Conservation (phyloP, 1,140 invertebrate species). For the Diplogasteroides magnus region DNA sequence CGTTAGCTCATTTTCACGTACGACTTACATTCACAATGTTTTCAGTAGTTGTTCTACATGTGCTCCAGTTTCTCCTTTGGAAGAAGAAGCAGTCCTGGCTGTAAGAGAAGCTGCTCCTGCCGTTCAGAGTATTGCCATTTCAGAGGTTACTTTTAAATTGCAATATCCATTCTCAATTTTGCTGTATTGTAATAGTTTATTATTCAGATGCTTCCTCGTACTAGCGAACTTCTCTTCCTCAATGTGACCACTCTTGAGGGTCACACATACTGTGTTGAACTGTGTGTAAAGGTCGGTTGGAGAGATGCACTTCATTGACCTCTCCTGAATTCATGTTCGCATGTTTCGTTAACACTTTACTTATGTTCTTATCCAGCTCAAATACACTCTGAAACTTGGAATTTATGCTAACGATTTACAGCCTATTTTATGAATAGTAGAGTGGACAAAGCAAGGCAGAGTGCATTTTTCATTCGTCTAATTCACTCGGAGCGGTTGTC, state of each 20-base stretch:
- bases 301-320: too few relatives aligned
- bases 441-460: too few relatives aligned
- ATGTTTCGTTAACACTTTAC: too few relatives aligned
- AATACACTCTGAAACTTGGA: not conserved
- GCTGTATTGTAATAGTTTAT: not conserved
- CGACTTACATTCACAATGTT: not conserved
- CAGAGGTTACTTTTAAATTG: conserved; percentile 6
- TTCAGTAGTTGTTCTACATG: conserved; percentile 16
- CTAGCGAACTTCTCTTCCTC: conserved; percentile 21
- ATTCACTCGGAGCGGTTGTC: too few relatives aligned
- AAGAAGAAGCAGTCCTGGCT: conserved; percentile 20
- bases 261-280: conserved; percentile 23
- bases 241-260: conserved; percentile 24
- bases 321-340: too few relatives aligned
- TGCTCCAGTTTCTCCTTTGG: conserved; percentile 1
- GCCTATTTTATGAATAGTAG: not conserved
- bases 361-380: not conserved
- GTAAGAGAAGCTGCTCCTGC: conserved; percentile 16
- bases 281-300: conserved; percentile 18
- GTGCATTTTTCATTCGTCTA: too few relatives aligned
- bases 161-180: not conserved
- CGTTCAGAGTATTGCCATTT: conserved; percentile 15
- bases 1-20: not conserved
- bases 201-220: conserved; percentile 20
- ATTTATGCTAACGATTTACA: not conserved